Percentiles rank a stretch among this genome's conserved stretches.
These are phyloP conservation scores for Tamandua tetradactyla DNA, from an alignment of 2,797 vertebrate species.

Conservation along the genomic window DNA sequence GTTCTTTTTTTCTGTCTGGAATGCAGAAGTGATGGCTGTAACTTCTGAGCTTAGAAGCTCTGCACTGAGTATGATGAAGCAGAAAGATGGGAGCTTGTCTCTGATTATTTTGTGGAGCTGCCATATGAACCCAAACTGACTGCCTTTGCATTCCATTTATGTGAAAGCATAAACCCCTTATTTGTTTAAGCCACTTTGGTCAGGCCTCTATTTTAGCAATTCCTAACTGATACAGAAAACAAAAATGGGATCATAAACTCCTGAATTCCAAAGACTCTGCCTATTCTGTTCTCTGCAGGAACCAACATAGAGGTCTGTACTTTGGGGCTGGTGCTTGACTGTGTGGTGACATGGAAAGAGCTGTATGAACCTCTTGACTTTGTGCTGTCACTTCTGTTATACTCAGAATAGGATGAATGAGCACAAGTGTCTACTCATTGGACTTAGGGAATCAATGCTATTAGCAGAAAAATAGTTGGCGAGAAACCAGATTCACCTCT, in stretches of 20 bases:
- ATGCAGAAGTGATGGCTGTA: background rate
- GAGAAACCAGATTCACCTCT: background rate
- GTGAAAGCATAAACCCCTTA: background rate
- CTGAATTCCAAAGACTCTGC: background rate
- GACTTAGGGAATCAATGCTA: background rate
- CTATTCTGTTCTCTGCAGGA: background rate
- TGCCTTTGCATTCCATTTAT: background rate
- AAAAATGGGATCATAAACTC: background rate
- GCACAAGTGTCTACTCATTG: background rate
- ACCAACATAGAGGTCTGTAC: background rate
- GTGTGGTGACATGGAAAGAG: background rate
- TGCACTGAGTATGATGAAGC: background rate
- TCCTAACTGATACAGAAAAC: background rate
- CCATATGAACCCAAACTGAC: accelerated
- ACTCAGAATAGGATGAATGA: background rate
- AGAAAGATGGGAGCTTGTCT: background rate
- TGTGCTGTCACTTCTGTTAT: background rate
- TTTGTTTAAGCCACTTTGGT: background rate
- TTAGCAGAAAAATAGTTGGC: slow-evolving; percentile 1
- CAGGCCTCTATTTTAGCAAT: background rate
- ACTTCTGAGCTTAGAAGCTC: background rate
- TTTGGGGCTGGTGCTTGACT: background rate
- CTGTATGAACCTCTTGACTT: background rate
- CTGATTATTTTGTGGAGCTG: background rate
- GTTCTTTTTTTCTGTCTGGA: background rate